Percentiles rank a stretch among this genome's conserved stretches.
phyloP scores from a whole-genome alignment of 2,888 invertebrate genomes.

The Isotomurus palustris region DNA sequence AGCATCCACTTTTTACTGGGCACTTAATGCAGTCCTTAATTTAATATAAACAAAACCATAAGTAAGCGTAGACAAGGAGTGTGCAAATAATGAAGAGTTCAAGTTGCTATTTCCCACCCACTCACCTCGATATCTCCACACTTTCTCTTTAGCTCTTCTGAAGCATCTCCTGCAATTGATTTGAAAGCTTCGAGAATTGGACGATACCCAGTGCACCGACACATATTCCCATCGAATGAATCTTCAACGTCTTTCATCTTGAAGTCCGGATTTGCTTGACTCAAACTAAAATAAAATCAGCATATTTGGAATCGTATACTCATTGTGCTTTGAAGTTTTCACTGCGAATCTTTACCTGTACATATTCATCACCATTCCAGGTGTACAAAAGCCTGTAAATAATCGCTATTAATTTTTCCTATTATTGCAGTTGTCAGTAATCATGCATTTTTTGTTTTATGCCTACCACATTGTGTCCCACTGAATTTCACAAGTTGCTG shows the following conservation, averaged over 20 bases:
- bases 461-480: constrained; percentile 1
- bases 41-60: not conserved
- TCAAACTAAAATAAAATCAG: not conserved
- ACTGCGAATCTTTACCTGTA: constrained; percentile 48
- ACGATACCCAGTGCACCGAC: constrained; percentile 67
- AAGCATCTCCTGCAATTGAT: constrained; percentile 60
- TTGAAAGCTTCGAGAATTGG: constrained; percentile 71
- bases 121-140: constrained; percentile 10
- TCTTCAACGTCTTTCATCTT: constrained; percentile 63
- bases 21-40: constrained; percentile 7
- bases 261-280: constrained; percentile 50
- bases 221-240: constrained; percentile 63
- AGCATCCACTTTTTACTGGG: not conserved
- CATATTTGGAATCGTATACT: constrained; percentile 5
- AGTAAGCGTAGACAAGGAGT: not conserved
- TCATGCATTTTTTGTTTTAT: not conserved
- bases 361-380: constrained; percentile 67
- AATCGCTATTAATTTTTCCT: no score
- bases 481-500: constrained; percentile 58
- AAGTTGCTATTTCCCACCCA: no score
- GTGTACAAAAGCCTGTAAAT: constrained; percentile 62
- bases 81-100: no score
- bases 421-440: not conserved
- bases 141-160: constrained; percentile 54
- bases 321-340: not conserved